Percentiles rank a stretch among this genome's conserved stretches.
phyloP scores from a whole-genome alignment of 2,113 vertebrate species.

The Rhombomys opimus region DNA sequence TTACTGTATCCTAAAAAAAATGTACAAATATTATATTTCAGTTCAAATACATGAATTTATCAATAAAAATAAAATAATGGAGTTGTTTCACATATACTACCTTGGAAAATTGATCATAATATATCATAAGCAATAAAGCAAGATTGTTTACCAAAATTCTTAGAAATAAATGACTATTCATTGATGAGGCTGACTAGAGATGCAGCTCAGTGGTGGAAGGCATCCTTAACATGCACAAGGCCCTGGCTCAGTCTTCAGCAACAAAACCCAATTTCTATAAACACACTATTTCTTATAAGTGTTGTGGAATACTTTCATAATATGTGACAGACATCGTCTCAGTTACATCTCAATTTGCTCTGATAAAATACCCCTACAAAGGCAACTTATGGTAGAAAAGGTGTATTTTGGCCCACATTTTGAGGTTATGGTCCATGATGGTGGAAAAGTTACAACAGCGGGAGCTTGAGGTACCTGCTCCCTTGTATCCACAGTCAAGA shows the following conservation, averaged over 20 bases:
- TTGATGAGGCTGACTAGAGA: neutral
- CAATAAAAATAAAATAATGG: neutral
- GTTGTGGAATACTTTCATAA: neutral
- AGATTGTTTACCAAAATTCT: neutral
- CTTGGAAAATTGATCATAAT: neutral
- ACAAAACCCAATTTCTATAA: neutral
- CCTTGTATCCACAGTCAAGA: neutral
- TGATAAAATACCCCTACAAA: neutral
- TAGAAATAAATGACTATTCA: neutral
- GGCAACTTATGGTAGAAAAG: neutral
- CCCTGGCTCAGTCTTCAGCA: neutral
- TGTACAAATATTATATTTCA: neutral
- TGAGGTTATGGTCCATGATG: neutral
- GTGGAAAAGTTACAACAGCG: neutral
- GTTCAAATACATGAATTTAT: neutral
- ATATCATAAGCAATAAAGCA: neutral
- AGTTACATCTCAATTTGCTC: neutral
- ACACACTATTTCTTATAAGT: neutral
- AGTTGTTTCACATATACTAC: neutral
- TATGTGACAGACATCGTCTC: neutral
- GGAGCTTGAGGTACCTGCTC: neutral
- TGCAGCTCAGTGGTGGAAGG: neutral
- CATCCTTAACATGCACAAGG: neutral
- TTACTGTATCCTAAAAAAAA: neutral
- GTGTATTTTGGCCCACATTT: neutral